Evolutionary conservation across 2,797 vertebrate species (phyloP), one percentile per base, ranked within the genome.

Genomic region (Coregonus ussuriensis): DNA sequence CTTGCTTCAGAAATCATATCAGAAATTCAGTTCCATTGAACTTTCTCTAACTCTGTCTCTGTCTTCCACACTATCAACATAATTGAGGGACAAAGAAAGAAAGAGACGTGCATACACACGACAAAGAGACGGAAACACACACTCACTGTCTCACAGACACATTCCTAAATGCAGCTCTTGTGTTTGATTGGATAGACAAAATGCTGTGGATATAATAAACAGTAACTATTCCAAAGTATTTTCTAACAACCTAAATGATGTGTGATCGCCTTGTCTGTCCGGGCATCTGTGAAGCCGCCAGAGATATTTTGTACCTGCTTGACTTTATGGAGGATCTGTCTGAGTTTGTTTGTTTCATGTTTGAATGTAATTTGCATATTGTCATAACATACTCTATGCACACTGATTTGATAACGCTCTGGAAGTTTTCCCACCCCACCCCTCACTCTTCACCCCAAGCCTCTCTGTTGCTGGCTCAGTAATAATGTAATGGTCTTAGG

Each of bases 401-500:
- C 53, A 77, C 52, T 77, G 80, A 90, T 78, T 75, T 85, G 83
- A 86, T 89, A 83, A 89, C 14, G 70, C 80, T 73, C 33, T 53
- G 75, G 14, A 37, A 67, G 63, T 67, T 82, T 82, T 76, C 73
- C 78, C 0, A 29, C 66, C 41, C 47, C 31, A 31, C 9, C 21
- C 18, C 9, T n/a, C 31, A 35, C 14, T 3, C 18, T 35, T 56
- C 56, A 53, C 59, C 52, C 72, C 66, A 76, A 81, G 65, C 75
- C 56, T 51, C 41, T 53, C n/a, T 84, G 69, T 79, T 86, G 85
- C 87, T 88, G 83, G 84, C 87, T 92, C 89, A 90, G 89, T 87
- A 79, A 78, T 78, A 88, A 84, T 83, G 74, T 91, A 91, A 93
- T 90, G 85, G 85, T 81, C 88, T 93, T 94, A 93, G 74, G 73